Evolutionary conservation across 2,888 invertebrate species (phyloP).

Genomic region (Alviniconcha strummeri): DNA sequence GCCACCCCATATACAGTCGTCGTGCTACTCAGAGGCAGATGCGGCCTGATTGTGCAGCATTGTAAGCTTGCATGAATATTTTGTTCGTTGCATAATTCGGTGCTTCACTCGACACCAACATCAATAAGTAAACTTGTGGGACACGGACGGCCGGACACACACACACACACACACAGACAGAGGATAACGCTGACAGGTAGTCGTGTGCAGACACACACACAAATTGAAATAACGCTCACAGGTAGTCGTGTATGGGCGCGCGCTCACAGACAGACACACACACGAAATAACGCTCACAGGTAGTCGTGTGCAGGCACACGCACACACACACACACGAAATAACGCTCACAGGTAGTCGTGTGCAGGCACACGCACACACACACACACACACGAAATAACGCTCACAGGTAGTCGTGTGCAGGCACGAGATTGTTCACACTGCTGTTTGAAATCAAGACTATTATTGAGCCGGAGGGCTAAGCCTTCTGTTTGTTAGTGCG

Average conservation of each 20-base stretch:
- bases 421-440: neutral
- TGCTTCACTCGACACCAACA: too few relatives aligned
- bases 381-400: neutral
- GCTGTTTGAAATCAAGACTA: neutral
- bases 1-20: too few relatives aligned
- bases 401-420: neutral
- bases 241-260: neutral
- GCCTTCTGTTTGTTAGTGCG: neutral
- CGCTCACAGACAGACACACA: neutral
- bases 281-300: neutral
- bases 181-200: neutral
- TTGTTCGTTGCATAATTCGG: too few relatives aligned
- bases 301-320: neutral
- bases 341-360: neutral
- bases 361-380: slow-evolving; percentile 3
- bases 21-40: too few relatives aligned
- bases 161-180: neutral
- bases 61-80: too few relatives aligned
- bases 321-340: neutral
- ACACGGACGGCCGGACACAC: neutral
- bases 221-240: neutral
- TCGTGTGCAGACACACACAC: neutral
- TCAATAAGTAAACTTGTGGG: too few relatives aligned
- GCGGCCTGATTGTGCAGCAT: too few relatives aligned
- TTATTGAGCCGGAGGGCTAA: neutral